phyloP scores from a whole-genome alignment of 1,140 invertebrate species.

The Euura saliciscinereae region DNA sequence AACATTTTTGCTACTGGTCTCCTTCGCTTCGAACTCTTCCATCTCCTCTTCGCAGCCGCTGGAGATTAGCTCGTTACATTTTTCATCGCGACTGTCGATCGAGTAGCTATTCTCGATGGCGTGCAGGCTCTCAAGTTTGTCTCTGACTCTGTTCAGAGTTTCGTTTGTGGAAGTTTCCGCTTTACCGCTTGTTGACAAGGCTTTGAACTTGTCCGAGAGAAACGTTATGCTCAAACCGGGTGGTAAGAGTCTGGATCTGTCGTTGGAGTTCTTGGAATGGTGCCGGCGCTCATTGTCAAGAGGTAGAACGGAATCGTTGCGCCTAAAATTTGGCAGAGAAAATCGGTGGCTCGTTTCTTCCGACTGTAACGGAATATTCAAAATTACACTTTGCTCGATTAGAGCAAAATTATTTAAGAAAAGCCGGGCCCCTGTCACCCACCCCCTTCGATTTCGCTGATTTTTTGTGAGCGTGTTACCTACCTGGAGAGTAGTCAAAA shows the following conservation, averaged over 20 bases:
- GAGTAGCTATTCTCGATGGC: constrained; percentile 13
- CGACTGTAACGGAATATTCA: not conserved
- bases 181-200: not conserved
- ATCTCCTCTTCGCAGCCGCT: not conserved
- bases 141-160: constrained; percentile 31
- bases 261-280: not conserved
- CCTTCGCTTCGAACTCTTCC: not conserved
- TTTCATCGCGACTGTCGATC: no score
- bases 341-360: not conserved
- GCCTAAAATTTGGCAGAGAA: not conserved
- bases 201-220: constrained; percentile 4
- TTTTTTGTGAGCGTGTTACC: no score
- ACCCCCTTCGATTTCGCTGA: no score
- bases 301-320: not conserved
- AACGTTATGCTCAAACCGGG: constrained; percentile 6
- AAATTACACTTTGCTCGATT: no score
- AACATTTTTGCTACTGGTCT: no score
- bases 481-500: not conserved
- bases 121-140: constrained; percentile 38
- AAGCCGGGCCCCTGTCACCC: no score
- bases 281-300: not conserved
- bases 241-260: not conserved
- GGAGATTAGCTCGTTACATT: not conserved
- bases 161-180: constrained; percentile 17
- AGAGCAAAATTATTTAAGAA: not conserved